Evolutionary conservation across 2,113 vertebrate genomes (phyloP), one percentile per base, ranked within the genome.

Genomic region (Thamnaconus septentrionalis): DNA sequence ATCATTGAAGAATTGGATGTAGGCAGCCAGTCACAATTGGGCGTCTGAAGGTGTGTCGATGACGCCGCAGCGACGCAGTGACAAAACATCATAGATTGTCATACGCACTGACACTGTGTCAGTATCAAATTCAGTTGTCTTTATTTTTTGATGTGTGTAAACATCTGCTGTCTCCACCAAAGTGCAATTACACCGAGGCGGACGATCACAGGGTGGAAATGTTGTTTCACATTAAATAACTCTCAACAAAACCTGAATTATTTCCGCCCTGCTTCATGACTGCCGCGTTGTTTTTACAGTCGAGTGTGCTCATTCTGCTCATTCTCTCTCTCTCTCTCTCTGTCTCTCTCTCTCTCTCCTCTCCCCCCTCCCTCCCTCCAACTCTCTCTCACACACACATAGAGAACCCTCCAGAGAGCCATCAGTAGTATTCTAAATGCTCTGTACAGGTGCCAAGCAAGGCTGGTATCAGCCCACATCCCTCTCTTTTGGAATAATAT

Each of bases 401-500:
- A 31, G 18, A 31, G 18, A 31, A 31, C 18, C 18, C 82, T 61
- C 81, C 18, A 9, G 73, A 76, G 83, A 83, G 56, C 61, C 72
- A 63, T 72, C 8, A 1, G 52, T 9, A 71, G 76, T 73, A 73
- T 81, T 83, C 75, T 80, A 72, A 80, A 60, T 73, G 68, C 60
- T 74, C 69, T 59, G 66, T 74, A 64, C 69, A 64, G 81, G 77
- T 79, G 80, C 86, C 78, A 84, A 82, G 65, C 72, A 76, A 82
- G 67, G 67, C 77, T 82, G 68, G 43, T 63, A 64, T 79, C 75
- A 85, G 75, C 84, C 83, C 71, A 81, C 82, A 83, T 51, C 53
- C 82, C 69, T 75, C 85, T 86, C 87, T 90, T 88, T 85, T 83
- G 79, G 83, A 91, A 89, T 88, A 91, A 90, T 88, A 88, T 83